Conservation (phyloP, 2,888 invertebrate genomes). For the Polydrusus pterygomalis region DNA sequence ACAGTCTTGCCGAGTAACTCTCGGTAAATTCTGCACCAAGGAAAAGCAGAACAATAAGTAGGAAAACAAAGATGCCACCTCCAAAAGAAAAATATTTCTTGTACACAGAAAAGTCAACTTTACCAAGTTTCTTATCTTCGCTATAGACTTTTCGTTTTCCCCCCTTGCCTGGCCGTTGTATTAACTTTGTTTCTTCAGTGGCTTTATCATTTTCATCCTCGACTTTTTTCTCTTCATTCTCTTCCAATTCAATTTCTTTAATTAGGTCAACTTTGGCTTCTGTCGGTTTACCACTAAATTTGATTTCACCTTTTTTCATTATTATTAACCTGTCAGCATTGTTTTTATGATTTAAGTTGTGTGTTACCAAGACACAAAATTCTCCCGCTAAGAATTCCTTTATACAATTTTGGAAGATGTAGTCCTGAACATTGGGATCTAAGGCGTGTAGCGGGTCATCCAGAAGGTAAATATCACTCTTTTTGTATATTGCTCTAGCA, state of each 20-base stretch:
- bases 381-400: constrained; percentile 77
- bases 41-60: constrained; percentile 58
- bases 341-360: constrained; percentile 78
- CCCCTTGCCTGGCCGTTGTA: constrained; percentile 31
- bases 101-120: constrained; percentile 62
- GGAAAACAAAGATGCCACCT: constrained; percentile 62
- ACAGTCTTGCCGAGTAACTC: constrained; percentile 62
- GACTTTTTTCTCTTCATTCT: constrained; percentile 28
- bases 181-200: constrained; percentile 52
- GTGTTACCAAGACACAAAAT: constrained; percentile 83
- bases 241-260: constrained; percentile 69
- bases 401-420: constrained; percentile 88
- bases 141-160: constrained; percentile 60
- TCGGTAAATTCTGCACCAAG: constrained; percentile 60
- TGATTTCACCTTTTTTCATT: constrained; percentile 72
- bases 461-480: constrained; percentile 87
- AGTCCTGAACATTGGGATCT: constrained; percentile 85
- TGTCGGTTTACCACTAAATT: constrained; percentile 78
- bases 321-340: constrained; percentile 66
- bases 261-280: constrained; percentile 75
- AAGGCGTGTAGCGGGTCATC: constrained; percentile 93
- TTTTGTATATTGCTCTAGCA: constrained; percentile 87
- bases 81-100: constrained; percentile 63
- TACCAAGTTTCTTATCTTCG: constrained; percentile 64
- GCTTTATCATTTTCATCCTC: constrained; percentile 42